phyloP scores from a whole-genome alignment of 2,797 vertebrate genomes.

The Hydrophis major region DNA sequence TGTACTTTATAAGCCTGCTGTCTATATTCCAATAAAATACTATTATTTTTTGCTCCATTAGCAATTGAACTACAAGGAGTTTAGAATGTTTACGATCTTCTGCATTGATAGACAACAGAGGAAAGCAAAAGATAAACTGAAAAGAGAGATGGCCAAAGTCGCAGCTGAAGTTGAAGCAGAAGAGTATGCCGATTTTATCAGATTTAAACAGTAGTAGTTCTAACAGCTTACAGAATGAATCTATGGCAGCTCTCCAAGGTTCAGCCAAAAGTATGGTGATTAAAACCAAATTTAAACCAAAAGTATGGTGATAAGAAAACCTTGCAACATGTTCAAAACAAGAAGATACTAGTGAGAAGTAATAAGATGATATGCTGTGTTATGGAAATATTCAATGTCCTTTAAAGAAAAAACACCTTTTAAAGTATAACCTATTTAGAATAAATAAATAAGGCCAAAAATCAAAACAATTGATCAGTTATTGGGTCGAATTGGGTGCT shows the following conservation, averaged over 20 bases:
- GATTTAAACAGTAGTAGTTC: background rate
- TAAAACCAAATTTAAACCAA: background rate
- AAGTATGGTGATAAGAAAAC: background rate
- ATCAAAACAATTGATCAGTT: background rate
- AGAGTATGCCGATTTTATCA: background rate
- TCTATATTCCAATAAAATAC: conserved; percentile 16
- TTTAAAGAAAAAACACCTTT: background rate
- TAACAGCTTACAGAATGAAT: background rate
- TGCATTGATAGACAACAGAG: conserved; percentile 44
- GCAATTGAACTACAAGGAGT: conserved; percentile 51
- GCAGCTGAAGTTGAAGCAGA: background rate
- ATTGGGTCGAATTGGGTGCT: background rate
- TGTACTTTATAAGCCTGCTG: background rate
- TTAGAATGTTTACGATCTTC: conserved; percentile 52
- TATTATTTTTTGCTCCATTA: conserved; percentile 31
- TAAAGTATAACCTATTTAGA: background rate
- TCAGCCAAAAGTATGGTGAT: background rate
- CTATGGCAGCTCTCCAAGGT: background rate
- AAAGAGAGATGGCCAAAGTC: background rate
- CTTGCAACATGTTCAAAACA: background rate
- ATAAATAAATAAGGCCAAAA: background rate
- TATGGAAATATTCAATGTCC: background rate
- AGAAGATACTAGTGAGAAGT: background rate
- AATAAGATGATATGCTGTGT: background rate
- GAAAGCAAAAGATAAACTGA: conserved; percentile 31